Conservation (phyloP, 2,797 vertebrate genomes). For the Bucorvus abyssinicus region DNA sequence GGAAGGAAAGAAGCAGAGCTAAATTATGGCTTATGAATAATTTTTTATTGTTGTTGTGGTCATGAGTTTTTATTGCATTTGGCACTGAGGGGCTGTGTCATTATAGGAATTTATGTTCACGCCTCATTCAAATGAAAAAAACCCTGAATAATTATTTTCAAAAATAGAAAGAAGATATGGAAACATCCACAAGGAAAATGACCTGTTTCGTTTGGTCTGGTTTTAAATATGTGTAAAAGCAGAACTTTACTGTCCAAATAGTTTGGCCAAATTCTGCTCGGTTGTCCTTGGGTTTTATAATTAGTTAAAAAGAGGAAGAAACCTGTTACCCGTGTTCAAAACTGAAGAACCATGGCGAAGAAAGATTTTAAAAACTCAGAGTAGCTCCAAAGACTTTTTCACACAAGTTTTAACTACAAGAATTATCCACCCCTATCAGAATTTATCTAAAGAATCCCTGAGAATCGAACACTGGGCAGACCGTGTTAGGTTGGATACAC, state of each 20-base stretch:
- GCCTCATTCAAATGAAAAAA: not conserved
- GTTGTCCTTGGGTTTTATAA: not conserved
- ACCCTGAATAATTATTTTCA: not conserved
- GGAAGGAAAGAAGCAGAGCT: not conserved
- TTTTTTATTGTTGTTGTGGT: not conserved
- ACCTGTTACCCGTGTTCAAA: not conserved
- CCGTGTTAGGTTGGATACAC: not conserved
- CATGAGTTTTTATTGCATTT: constrained; percentile 14
- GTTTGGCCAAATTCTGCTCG: not conserved
- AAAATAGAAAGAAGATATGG: not conserved
- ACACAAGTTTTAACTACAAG: not conserved
- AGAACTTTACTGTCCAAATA: not conserved
- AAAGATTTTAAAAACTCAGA: not conserved
- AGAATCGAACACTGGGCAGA: not conserved
- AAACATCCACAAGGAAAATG: not conserved
- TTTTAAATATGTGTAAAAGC: not conserved
- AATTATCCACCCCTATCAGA: not conserved
- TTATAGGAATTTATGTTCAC: constrained; percentile 22
- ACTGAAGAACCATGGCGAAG: not conserved
- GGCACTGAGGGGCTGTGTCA: not conserved
- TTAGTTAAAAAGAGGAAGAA: not conserved
- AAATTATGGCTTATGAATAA: constrained; percentile 3
- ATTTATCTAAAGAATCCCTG: not conserved
- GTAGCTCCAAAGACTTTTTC: not conserved
- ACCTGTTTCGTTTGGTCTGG: not conserved